Base-by-base conservation (phyloP, 2,797 vertebrate species). In the Danio aesculapii region DNA sequence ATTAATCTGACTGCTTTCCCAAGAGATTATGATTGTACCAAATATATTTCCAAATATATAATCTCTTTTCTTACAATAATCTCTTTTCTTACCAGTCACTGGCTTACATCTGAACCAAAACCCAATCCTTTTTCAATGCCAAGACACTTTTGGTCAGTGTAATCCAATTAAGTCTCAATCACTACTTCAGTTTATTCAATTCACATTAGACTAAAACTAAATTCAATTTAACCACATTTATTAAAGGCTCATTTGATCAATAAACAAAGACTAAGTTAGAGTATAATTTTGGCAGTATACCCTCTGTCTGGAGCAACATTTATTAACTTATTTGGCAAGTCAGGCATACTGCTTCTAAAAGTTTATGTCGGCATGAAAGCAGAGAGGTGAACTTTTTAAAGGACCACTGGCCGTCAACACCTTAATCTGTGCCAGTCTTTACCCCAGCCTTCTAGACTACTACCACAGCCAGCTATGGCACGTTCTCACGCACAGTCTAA, bases 401-500 rank as follows among this genome's bases (percentile, higher is more conserved):
- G 75, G 75, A 50, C 67, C 70, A 73, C 11, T 75, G 61, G 66
- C 78, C 83, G 83, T 92, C 91, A 92, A 83, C 90, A 89, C 68
- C 52, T 85, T 43, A n/a, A 74, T 41, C 52, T 55, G 77, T 88
- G 90, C 89, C 90, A 91, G 86, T 85, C 84, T 83, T 83, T 59
- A 62, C 86, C 75, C 63, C 52, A 19, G 75, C 79, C 87, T 83
- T 85, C 86, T 89, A 77, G 74, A 84, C 58, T 16, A 81, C 81
- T 76, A 88, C 83, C 86, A 86, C 81, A 72, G 88, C 86, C 85
- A 86, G 87, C 87, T 85, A 85, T 67, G 85, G 78, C 84, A 92
- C 89, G 88, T 91, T 92, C 92, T 91, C 92, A 93, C 90, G 86
- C 91, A 88, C 90, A 88, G 86, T 89, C 90, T 91, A 92, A 92